Conservation (phyloP, 1,140 invertebrate genomes). For the Zaprionus nigranus region DNA sequence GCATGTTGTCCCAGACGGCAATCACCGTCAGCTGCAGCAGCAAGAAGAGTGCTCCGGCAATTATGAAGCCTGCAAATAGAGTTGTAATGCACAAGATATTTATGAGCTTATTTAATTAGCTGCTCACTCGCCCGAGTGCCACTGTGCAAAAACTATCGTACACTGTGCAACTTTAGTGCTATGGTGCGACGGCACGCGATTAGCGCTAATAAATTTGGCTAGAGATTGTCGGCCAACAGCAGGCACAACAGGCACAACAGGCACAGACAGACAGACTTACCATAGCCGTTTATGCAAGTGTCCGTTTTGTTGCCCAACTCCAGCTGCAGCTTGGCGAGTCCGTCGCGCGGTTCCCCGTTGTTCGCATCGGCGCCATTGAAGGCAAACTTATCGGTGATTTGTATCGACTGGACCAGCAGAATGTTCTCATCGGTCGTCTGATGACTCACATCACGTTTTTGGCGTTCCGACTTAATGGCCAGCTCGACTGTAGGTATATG, state of each 20-base stretch:
- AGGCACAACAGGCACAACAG: neutral
- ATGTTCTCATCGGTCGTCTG: conserved; percentile 90
- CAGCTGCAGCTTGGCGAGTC: conserved; percentile 74
- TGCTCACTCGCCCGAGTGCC: conserved; percentile 63
- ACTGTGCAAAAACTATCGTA: neutral
- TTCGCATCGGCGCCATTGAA: conserved; percentile 87
- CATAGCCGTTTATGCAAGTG: conserved; percentile 83
- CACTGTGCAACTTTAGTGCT: conserved; percentile 19
- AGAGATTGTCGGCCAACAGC: conserved; percentile 15
- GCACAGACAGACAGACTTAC: conserved; percentile 54
- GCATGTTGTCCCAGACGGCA: conserved; percentile 85
- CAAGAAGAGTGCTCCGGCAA: conserved; percentile 80
- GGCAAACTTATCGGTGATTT: conserved; percentile 97
- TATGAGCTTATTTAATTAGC: conserved; percentile 79
- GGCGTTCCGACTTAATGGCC: conserved; percentile 72
- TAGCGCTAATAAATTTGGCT: conserved; percentile 73
- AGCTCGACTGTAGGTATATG: conserved; percentile 64
- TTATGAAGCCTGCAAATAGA: conserved; percentile 79
- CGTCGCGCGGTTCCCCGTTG: conserved; percentile 53
- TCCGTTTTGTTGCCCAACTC: conserved; percentile 77
- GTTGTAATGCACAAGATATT: conserved; percentile 67
- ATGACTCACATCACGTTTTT: conserved; percentile 83
- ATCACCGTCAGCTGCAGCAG: conserved; percentile 81
- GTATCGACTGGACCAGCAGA: conserved; percentile 95
- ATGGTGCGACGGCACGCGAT: conserved; percentile 72